Percentiles rank a stretch among this genome's conserved stretches.
Evolutionary conservation across 2,113 vertebrate genomes (phyloP).

Genomic region (Syngnathus typhle): DNA sequence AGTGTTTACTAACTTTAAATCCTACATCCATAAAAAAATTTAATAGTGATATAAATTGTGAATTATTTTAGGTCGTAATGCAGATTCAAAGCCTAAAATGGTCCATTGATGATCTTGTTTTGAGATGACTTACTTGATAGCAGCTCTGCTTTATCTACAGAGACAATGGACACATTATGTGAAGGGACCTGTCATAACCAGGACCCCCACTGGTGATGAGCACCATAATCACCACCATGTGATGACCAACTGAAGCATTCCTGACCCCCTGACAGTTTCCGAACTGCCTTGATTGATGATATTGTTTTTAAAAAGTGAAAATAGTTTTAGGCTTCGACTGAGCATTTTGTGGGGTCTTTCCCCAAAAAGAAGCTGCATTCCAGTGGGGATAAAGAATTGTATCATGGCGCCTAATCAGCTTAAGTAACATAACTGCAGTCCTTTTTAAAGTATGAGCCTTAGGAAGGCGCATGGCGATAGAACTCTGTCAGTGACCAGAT

Average conservation of each 20-base stretch:
- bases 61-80: slow-evolving; percentile 30
- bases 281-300: slow-evolving; percentile 73
- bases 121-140: slow-evolving; percentile 36
- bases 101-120: slow-evolving; percentile 9
- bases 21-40: too few relatives aligned
- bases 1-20: too few relatives aligned
- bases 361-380: slow-evolving; percentile 58
- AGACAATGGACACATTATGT: slow-evolving; percentile 48
- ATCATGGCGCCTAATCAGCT: not conserved
- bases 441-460: slow-evolving; percentile 38
- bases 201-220: slow-evolving; percentile 32
- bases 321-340: slow-evolving; percentile 51
- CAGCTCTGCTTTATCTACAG: slow-evolving; percentile 10
- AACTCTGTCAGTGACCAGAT: not conserved
- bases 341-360: slow-evolving; percentile 19
- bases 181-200: slow-evolving; percentile 27
- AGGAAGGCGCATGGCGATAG: slow-evolving; percentile 3
- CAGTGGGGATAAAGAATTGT: slow-evolving; percentile 46
- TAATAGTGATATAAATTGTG: too few relatives aligned
- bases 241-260: slow-evolving; percentile 51
- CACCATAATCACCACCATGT: slow-evolving; percentile 56
- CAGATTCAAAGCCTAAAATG: slow-evolving; percentile 8
- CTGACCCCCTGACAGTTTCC: slow-evolving; percentile 52
- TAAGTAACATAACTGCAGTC: slow-evolving; percentile 31
- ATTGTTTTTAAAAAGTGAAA: slow-evolving; percentile 71